phyloP scores from a whole-genome alignment of 2,113 vertebrate genomes.

The Cyprinodon variegatus region DNA sequence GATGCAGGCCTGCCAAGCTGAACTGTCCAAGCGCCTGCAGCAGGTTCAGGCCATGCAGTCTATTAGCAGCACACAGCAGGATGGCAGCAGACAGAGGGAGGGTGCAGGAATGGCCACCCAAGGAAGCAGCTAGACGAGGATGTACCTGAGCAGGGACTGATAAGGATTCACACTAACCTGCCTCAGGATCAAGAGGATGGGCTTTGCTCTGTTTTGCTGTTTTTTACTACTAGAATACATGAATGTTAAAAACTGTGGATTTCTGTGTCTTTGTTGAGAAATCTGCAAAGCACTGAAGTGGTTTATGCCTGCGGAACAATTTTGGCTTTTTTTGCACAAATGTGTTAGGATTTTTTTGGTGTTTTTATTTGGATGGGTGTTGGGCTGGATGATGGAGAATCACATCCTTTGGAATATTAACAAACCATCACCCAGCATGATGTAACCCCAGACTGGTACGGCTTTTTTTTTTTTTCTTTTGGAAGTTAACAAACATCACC shows the following conservation, averaged over 20 bases:
- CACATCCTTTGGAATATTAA: constrained; percentile 5
- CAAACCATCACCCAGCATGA: not conserved
- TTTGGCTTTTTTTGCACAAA: constrained; percentile 26
- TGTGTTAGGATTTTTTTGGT: constrained; percentile 23
- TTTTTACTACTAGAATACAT: constrained; percentile 40
- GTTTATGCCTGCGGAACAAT: constrained; percentile 23
- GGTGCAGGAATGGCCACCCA: constrained; percentile 18
- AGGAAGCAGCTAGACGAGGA: constrained; percentile 41
- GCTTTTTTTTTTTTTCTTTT: not conserved
- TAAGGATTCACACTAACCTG: constrained; percentile 45
- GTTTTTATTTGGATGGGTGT: constrained; percentile 5
- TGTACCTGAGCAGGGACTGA: constrained; percentile 65
- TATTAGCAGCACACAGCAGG: constrained; percentile 59
- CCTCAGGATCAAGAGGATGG: constrained; percentile 46
- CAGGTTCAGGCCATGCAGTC: constrained; percentile 74
- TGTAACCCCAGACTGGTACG: not conserved
- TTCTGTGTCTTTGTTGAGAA: constrained; percentile 28
- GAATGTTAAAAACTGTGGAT: constrained; percentile 50
- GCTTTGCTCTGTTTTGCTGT: constrained; percentile 24
- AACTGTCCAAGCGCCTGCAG: constrained; percentile 73
- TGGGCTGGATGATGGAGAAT: constrained; percentile 24
- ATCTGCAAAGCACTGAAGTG: constrained; percentile 35
- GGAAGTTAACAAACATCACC: not conserved
- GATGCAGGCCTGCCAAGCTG: constrained; percentile 71
- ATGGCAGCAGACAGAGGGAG: constrained; percentile 25